Evolutionary conservation across 30 jellyfish, hydroid and myxozoan species (phyloP).

Genomic region (Turritopsis dohrnii): DNA sequence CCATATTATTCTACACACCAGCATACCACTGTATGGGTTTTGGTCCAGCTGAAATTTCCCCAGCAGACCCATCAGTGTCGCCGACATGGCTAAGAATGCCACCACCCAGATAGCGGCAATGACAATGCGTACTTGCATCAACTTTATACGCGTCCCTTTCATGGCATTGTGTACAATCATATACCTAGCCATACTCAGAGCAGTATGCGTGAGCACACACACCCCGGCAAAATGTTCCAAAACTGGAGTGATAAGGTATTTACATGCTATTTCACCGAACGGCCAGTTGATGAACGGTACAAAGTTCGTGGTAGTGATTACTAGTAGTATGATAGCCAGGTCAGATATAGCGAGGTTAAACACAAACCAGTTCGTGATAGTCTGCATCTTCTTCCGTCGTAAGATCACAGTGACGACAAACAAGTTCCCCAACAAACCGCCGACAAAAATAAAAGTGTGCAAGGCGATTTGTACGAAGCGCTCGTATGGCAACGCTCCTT

Average conservation of each 20-base stretch:
- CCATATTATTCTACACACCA: neutral
- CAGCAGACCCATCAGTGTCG: slow-evolving; percentile 45
- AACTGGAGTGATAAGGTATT: slow-evolving; percentile 47
- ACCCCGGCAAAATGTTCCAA: slow-evolving; percentile 82
- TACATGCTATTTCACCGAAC: slow-evolving; percentile 46
- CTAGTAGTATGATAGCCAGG: slow-evolving; percentile 38
- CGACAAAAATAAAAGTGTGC: slow-evolving; percentile 40
- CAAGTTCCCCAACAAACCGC: slow-evolving; percentile 58
- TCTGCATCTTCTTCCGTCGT: slow-evolving; percentile 30
- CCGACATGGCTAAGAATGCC: slow-evolving; percentile 52
- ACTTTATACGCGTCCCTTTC: slow-evolving; percentile 20
- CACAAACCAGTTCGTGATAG: slow-evolving; percentile 61
- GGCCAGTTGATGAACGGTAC: slow-evolving; percentile 60
- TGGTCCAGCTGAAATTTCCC: slow-evolving; percentile 13
- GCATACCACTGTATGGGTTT: neutral
- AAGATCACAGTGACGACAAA: slow-evolving; percentile 40
- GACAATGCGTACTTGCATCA: slow-evolving; percentile 33
- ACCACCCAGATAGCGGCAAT: slow-evolving; percentile 53
- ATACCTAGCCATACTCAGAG: slow-evolving; percentile 53
- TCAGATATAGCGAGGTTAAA: slow-evolving; percentile 58
- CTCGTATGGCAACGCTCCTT: slow-evolving; percentile 7
- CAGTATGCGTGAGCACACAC: slow-evolving; percentile 68
- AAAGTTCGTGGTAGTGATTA: slow-evolving; percentile 50
- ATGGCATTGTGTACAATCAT: slow-evolving; percentile 43
- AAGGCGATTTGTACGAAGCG: slow-evolving; percentile 26